Base-by-base conservation (phyloP, 2,113 vertebrate genomes). In the Gopherus flavomarginatus region DNA sequence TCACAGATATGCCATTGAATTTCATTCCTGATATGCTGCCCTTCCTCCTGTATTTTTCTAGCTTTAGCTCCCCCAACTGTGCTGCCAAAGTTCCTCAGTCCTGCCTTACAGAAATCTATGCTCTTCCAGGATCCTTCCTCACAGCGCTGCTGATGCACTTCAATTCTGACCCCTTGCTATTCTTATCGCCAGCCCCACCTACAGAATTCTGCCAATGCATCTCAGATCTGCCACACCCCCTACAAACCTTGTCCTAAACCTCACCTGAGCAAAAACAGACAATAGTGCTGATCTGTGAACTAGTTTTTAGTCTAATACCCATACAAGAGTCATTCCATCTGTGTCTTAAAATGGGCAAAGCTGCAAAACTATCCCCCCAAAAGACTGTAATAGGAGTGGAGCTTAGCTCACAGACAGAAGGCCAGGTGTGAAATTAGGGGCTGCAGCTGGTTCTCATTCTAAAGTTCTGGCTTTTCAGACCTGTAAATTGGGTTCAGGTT, bases 331-430 rank as follows among this genome's bases (percentile, higher is more conserved):
- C 8, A 49, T 50, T n/a, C 9, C 19, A 11, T 7, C 17, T 21
- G 49, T 19, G 29, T 10, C 79, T 81, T 11, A n/a, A 52, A 81
- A 42, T 79, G 44, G 1, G 3, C 19, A 31, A 3, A 83, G 50
- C 53, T 19, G 0, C 0, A 50, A 52, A 35, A 29, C 49, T n/a
- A 27, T 12, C 79, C 47, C 8, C 44, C 1, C 1, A 49, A 8
- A 50, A 80, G 29, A 17, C 78, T 21, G 29, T 16, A 12, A 31
- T 50, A 49, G 29, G 49, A 52, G 38, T 27, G 42, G 85, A 72
- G n/a, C n/a, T 72, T 19, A 72, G 75, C 75, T 78, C 75, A 14
- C 22, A 27, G 42, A 24, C 2, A 77, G 72, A 44, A 77, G 72
- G 38, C 42, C 42, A 27, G 24, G 3, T 78, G 24, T 47, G 42